Evolutionary conservation across 2,888 invertebrate species (phyloP), one percentile per base, ranked within the genome.

Genomic region (Sinodicranocentrus sp.): DNA sequence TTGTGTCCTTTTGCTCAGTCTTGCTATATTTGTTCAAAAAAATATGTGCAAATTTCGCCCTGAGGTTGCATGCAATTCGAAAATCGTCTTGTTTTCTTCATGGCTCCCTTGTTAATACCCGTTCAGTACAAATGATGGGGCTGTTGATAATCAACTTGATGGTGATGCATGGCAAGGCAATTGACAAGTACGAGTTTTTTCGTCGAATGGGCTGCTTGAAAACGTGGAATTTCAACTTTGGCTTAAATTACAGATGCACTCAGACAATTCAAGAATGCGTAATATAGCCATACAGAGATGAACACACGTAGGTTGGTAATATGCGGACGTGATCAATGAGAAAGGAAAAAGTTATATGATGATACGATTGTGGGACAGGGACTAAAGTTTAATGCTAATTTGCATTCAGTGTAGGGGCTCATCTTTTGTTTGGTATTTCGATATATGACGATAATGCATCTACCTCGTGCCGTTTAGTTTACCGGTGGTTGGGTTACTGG

Each of bases 191-290:
- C 57, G 5, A 57, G 57, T 57, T 57, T 57, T 57, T 23, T 48
- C 48, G 2, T 48, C 15, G 48, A 48, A 48, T 48, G 48, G 48
- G 48, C 48, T 10, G n/a, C 48, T n/a, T n/a, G 25, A 57, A 57
- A 21, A 57, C 13, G 57, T 57, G 25, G 57, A 57, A 57, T 15
- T 57, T 57, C 57, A 57, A 57, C 57, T 57, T 57, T 57, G 25
- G 25, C 57, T 57, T 57, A 48, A 48, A n/a, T 3, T 33, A 10
- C 33, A 33, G 3, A 33, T 33, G 5, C 10, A 10, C 33, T 6
- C 10, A 33, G n/a, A 48, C 5, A 48, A 48, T 10, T 10, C 15
- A 48, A 6, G 57, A 5, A 57, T 57, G 25, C 25, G n/a, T 48
- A 48, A 48, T 48, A 48, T 48, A 48, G 48, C n/a, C 48, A 48